Evolutionary conservation across 2,888 invertebrate species (phyloP), one percentile per base, ranked within the genome.

Genomic region (Hartigia nigra): DNA sequence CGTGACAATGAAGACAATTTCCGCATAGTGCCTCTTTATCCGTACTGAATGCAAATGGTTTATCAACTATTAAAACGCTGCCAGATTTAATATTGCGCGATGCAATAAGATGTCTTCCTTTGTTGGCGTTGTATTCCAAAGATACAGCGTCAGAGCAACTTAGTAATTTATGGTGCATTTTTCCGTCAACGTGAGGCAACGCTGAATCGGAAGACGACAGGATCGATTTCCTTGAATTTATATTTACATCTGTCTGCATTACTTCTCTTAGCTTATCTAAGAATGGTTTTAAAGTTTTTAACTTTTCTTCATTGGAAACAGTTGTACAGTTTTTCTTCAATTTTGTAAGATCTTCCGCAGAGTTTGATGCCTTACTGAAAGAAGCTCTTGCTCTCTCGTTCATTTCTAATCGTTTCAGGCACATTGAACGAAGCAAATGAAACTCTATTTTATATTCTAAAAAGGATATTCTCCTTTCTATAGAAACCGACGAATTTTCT

Each of bases 31-130:
- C 87, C 32, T 85, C 80, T 75, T 83, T 74, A 36, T 90, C 88
- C 14, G 90, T 91, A 76, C 88, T 88, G 76, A 85, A 90, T 74
- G 91, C 83, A 79, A 88, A 91, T 12, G 91, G 90, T 70, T 82
- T 79, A 79, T 91, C 91, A 12, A 91, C 86, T 23, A 91, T 91
- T 14, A 91, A 77, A 12, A 88, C 86, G 77, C 84, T 86, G 83
- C 92, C 92, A 32, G 92, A 86, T 79, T 88, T 89, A 75, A 93
- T 91, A 80, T 92, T 89, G 78, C 85, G 87, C 12, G 87, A 88
- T 11, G 92, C 92, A 32, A 92, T 88, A 14, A 93, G 85, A 84
- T 91, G 91, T 72, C 93, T 86, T 72, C 93, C 93, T 72, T 81
- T 86, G 3, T 70, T 74, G 14, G 86, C 69, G 72, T 90, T 85